phyloP scores from a whole-genome alignment of 92 coral and sea anemone species.

The Siderastrea siderea region DNA sequence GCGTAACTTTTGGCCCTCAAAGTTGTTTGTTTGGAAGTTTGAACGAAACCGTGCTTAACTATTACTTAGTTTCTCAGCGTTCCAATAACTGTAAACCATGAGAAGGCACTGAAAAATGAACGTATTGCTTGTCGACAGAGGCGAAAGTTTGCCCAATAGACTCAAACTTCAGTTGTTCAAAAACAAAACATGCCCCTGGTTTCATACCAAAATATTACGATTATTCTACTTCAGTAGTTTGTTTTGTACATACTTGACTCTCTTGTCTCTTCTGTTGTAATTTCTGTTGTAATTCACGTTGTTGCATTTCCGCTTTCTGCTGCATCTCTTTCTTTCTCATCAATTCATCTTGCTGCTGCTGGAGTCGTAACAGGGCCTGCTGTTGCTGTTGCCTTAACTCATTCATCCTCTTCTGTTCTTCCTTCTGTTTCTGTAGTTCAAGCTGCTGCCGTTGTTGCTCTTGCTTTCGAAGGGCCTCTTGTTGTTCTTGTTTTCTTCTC shows the following conservation, averaged over 20 bases:
- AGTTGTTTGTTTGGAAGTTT: too few species aligned
- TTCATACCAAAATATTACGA: not conserved
- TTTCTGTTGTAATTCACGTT: constrained; percentile 83
- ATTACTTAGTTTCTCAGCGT: too few species aligned
- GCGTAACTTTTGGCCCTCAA: too few species aligned
- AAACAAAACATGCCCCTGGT: not conserved
- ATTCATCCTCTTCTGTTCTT: constrained; percentile 52
- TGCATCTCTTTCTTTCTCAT: constrained; percentile 85
- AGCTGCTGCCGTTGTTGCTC: constrained; percentile 71
- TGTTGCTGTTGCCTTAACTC: constrained; percentile 87
- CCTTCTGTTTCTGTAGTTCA: constrained; percentile 79
- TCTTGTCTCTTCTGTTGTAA: constrained; percentile 90
- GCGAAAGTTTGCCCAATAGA: too few species aligned
- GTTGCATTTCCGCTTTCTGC: constrained; percentile 72
- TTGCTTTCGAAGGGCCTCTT: constrained; percentile 48
- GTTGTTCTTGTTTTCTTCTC: constrained; percentile 67
- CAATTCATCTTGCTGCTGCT: constrained; percentile 85
- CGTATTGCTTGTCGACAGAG: too few species aligned
- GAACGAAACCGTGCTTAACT: too few species aligned
- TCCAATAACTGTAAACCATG: too few species aligned
- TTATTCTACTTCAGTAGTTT: not conserved
- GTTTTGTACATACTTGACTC: constrained; percentile 51
- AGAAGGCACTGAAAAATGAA: too few species aligned
- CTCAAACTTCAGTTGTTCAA: not conserved
- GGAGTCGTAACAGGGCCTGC: constrained; percentile 78